phyloP scores from a whole-genome alignment of 1,140 invertebrate genomes.

The Drosophila miranda region DNA sequence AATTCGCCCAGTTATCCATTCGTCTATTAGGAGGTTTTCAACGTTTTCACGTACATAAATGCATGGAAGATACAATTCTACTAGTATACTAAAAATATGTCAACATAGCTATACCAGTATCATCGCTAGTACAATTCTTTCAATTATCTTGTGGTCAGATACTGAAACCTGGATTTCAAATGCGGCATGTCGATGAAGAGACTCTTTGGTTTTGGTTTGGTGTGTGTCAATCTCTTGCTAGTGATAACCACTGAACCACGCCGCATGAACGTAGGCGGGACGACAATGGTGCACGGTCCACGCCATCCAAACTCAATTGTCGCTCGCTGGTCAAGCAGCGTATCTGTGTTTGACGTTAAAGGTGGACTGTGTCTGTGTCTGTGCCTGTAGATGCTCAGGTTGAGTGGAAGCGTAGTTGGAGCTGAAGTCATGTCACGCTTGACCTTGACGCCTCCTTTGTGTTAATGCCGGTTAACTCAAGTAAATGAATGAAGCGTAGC shows the following conservation, averaged over 20 bases:
- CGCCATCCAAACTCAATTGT: conserved; percentile 19
- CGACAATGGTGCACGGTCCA: conserved; percentile 16
- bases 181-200: not conserved
- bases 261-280: conserved; percentile 58
- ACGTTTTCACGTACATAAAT: no score
- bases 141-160: not conserved
- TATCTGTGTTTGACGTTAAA: conserved; percentile 17
- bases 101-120: no score
- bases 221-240: conserved; percentile 58
- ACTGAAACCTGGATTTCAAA: not conserved
- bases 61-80: no score
- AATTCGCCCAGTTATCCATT: no score
- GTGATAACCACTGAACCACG: conserved; percentile 45
- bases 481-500: conserved; percentile 8
- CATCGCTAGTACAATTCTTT: not conserved
- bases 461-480: conserved; percentile 14
- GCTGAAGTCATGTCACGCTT: conserved; percentile 58
- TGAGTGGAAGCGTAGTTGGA: conserved; percentile 40
- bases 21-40: no score
- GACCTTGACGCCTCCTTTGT: conserved; percentile 55
- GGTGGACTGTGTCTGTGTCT: not conserved
- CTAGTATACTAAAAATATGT: no score
- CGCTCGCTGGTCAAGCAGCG: conserved; percentile 1
- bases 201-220: conserved; percentile 4
- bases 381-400: conserved; percentile 23